Conservation (phyloP, 2,113 vertebrate species). For the Periophthalmodon schlosseri region DNA sequence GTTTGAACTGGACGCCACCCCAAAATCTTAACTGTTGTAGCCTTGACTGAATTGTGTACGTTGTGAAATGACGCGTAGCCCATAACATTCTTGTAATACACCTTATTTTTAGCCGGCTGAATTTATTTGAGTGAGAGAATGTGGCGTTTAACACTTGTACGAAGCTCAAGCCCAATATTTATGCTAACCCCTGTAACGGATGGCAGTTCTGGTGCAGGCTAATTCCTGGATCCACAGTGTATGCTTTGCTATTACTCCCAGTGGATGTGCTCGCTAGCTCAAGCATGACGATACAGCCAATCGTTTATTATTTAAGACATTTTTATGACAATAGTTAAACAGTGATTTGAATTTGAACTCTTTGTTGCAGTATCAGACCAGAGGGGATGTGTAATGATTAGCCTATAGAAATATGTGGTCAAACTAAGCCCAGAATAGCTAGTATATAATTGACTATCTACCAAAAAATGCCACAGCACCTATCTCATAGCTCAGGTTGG, state of each 20-base stretch:
- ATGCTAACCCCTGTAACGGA: slow-evolving; percentile 14
- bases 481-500: too few species aligned
- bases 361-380: too few species aligned
- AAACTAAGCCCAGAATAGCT: too few species aligned
- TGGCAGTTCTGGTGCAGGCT: slow-evolving; percentile 13
- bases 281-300: too few species aligned
- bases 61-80: slow-evolving; percentile 2
- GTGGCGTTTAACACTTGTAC: background rate
- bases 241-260: background rate
- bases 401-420: too few species aligned
- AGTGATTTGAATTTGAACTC: too few species aligned
- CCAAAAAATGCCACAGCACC: too few species aligned
- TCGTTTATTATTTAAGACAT: too few species aligned
- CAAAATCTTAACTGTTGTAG: background rate
- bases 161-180: slow-evolving; percentile 33
- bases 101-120: slow-evolving; percentile 14
- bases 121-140: slow-evolving; percentile 19
- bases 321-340: too few species aligned
- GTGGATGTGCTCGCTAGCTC: background rate
- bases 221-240: slow-evolving; percentile 24
- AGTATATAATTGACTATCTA: too few species aligned
- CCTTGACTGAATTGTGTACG: background rate
- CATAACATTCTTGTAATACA: slow-evolving; percentile 2
- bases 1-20: background rate
- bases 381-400: too few species aligned